These are phyloP conservation scores for Tragulus kanchil DNA, from an alignment of 2,113 vertebrate genomes.

Conservation along the genomic window DNA sequence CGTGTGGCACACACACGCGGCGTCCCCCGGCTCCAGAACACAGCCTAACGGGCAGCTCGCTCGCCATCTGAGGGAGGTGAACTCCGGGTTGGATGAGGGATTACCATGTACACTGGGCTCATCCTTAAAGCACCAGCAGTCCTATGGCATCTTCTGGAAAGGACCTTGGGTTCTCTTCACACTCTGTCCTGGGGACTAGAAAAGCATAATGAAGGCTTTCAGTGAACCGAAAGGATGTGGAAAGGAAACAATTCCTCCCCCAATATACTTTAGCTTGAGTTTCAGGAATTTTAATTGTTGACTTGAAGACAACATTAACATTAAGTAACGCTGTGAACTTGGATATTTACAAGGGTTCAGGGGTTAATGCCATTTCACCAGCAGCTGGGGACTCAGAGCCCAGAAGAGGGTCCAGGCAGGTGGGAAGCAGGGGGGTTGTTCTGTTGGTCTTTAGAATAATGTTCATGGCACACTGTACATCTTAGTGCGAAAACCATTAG, in stretches of 20 bases:
- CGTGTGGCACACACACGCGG: background rate
- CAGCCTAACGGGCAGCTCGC: accelerated
- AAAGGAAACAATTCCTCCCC: background rate
- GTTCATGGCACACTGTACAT: accelerated
- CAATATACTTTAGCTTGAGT: accelerated
- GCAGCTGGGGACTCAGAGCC: background rate
- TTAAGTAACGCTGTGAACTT: background rate
- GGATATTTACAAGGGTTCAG: no score
- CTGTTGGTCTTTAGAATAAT: background rate
- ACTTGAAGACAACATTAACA: background rate
- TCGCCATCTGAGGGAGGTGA: background rate
- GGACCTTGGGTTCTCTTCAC: background rate
- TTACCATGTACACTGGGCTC: accelerated
- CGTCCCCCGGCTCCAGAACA: background rate
- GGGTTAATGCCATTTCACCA: no score
- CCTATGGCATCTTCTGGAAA: accelerated
- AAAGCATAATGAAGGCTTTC: accelerated
- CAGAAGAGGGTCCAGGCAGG: background rate
- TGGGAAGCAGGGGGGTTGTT: accelerated
- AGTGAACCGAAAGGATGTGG: background rate
- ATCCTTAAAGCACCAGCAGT: accelerated
- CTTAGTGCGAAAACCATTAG: background rate
- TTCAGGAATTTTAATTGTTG: background rate
- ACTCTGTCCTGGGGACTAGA: accelerated
- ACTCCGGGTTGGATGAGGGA: accelerated